Base-by-base conservation (phyloP, 2,888 invertebrate genomes). In the Dolichopus griseipennis region DNA sequence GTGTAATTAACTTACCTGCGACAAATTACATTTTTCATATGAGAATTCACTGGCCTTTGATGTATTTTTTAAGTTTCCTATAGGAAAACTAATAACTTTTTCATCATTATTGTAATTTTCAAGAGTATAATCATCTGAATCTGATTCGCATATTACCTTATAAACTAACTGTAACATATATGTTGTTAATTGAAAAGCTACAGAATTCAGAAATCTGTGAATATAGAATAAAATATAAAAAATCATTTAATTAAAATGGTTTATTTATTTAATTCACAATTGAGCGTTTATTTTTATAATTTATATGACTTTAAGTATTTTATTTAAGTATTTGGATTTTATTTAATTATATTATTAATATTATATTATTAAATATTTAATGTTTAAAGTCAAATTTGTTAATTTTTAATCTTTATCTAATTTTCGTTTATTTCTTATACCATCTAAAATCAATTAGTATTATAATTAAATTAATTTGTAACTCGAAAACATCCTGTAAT, bases 171-270 rank as follows among this genome's bases (percentile, higher is more conserved):
- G 77, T 69, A 80, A 71, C 64, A 81, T 72, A 72, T 77, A 80
- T 4, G 78, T 79, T 43, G 78, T 79, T 21, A 81, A 70, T 68
- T 80, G 78, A 65, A 79, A 80, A 15, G 80, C 76, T 69, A 80
- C 74, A n/a, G 76, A 76, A 69, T 77, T 77, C 21, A 79, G 74
- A 69, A 77, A 76, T 66, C 81, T 81, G 67, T 18, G 73, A 72
- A 34, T 15, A 69, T 41, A 66, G 62, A 34, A 65, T 61, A 61
- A 73, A 72, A 34, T 15, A 69, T 41, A 66, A 64, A 34, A 65
- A 64, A 61, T 37, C 8, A 37, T 12, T 37, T 37, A 37, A 37
- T 7, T 7, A 37, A 37, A 37, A 37, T 37, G 12, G n/a, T n/a
- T n/a, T n/a, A n/a, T n/a, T n/a, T n/a, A n/a, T n/a, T n/a, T n/a